phyloP scores from a whole-genome alignment of 2,113 vertebrate genomes.

The Tor tambroides region DNA sequence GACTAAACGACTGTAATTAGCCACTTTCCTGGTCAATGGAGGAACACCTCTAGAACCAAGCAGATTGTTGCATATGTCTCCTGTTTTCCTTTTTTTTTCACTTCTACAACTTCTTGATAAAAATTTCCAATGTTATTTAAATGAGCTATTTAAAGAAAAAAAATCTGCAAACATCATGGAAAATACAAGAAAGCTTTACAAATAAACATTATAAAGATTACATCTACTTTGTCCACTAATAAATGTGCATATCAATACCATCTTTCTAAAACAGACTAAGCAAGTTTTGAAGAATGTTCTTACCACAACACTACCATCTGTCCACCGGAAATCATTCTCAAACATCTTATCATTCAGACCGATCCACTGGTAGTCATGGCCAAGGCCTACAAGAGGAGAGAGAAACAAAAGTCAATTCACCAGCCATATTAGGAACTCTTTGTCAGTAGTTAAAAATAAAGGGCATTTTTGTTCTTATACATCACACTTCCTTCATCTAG shows the following conservation, averaged over 20 bases:
- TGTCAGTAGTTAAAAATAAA: constrained; percentile 52
- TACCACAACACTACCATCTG: constrained; percentile 90
- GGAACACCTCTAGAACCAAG: constrained; percentile 32
- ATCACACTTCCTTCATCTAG: constrained; percentile 60
- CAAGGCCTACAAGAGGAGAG: constrained; percentile 81
- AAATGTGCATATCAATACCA: not conserved
- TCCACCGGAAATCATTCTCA: constrained; percentile 97
- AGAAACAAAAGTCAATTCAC: constrained; percentile 61
- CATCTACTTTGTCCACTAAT: not conserved
- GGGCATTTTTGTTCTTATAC: constrained; percentile 56
- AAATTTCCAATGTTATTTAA: not conserved
- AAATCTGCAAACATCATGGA: not conserved
- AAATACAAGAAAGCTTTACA: not conserved
- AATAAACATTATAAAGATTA: not conserved
- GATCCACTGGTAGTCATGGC: constrained; percentile 98
- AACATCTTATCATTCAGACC: constrained; percentile 99
- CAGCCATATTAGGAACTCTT: constrained; percentile 58
- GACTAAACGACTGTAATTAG: constrained; percentile 65
- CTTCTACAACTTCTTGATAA: not conserved
- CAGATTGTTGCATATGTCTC: not conserved
- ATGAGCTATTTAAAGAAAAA: not conserved
- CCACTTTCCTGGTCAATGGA: constrained; percentile 65
- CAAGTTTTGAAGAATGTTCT: constrained; percentile 66
- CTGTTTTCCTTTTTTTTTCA: not conserved
- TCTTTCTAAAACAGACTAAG: not conserved